Percentiles rank a stretch among this genome's conserved stretches.
Conservation (phyloP, 2,797 vertebrate genomes). For the Phoeniculus purpureus region DNA sequence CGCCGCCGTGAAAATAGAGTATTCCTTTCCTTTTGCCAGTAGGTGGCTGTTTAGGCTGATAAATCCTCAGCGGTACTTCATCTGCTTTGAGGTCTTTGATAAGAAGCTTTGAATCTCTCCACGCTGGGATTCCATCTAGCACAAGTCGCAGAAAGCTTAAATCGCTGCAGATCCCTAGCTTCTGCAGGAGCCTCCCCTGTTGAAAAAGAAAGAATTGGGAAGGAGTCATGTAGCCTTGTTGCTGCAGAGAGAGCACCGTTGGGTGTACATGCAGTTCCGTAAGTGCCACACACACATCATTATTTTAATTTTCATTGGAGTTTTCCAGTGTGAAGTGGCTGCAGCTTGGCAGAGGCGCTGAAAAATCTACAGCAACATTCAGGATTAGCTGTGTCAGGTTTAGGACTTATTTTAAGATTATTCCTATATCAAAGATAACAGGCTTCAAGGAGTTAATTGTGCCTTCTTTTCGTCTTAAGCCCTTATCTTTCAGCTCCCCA, state of each 20-base stretch:
- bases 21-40: slow-evolving; percentile 78
- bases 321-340: background rate
- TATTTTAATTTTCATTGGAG: background rate
- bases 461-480: background rate
- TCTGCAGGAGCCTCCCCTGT: slow-evolving; percentile 81
- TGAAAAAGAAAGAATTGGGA: background rate
- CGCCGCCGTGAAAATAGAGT: slow-evolving; percentile 84
- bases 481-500: background rate
- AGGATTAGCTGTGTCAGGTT: background rate
- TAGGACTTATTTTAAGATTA: background rate
- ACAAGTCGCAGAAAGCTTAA: slow-evolving; percentile 70
- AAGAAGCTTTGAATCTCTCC: slow-evolving; percentile 72
- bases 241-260: background rate
- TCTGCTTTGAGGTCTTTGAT: slow-evolving; percentile 81
- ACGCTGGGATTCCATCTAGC: background rate
- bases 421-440: background rate
- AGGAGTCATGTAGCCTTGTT: background rate
- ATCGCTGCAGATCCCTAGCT: slow-evolving; percentile 78
- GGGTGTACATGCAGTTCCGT: background rate
- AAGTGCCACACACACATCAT: background rate
- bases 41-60: slow-evolving; percentile 76
- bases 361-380: background rate
- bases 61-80: slow-evolving; percentile 81
- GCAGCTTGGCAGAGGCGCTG: background rate
- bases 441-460: background rate